Conservation (phyloP, 2,113 vertebrate genomes). For the Hippopotamus amphibius region DNA sequence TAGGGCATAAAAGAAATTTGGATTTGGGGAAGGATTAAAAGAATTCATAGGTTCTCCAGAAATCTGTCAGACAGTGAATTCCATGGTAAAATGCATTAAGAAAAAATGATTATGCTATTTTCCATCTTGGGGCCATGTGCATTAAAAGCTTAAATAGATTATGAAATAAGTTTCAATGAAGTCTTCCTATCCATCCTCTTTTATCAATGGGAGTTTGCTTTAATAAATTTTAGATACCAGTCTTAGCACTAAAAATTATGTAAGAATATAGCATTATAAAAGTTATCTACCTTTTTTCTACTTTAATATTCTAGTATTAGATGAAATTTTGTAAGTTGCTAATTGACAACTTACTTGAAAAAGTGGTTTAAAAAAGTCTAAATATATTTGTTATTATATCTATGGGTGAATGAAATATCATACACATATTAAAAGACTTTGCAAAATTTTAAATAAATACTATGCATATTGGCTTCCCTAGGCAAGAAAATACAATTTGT, state of each 20-base stretch:
- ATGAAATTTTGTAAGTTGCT: background rate
- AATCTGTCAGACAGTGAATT: background rate
- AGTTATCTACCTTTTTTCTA: background rate
- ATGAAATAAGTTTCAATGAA: background rate
- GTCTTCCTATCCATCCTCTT: background rate
- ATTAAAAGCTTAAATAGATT: slow-evolving; percentile 36
- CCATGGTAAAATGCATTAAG: background rate
- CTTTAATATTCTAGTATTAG: background rate
- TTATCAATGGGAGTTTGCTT: background rate
- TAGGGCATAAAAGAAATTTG: background rate
- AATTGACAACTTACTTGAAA: background rate
- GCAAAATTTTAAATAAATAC: background rate
- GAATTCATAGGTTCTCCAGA: background rate
- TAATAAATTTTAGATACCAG: background rate
- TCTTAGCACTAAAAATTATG: slow-evolving; percentile 18
- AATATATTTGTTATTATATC: background rate
- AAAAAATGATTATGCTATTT: background rate
- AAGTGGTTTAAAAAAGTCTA: background rate
- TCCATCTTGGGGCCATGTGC: background rate
- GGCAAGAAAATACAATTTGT: background rate
- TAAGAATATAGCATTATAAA: background rate
- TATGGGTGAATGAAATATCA: background rate
- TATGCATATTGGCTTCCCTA: background rate
- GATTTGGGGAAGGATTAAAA: background rate
- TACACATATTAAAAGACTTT: background rate